These are phyloP conservation scores for Laothoe populi DNA, from an alignment of 2,888 invertebrate genomes.

Conservation along the genomic window DNA sequence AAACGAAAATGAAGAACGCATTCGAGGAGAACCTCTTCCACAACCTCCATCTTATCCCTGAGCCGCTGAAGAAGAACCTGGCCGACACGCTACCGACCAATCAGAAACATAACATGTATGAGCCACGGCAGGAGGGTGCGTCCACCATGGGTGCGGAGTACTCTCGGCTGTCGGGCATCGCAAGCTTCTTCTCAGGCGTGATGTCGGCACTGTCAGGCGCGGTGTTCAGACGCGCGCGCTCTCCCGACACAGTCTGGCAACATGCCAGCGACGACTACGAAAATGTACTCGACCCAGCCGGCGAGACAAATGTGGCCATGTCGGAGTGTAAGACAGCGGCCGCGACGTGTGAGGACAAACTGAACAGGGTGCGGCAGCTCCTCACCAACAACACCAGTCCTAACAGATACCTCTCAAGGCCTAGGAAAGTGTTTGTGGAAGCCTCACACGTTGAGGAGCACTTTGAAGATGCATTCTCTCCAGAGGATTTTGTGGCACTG, in stretches of 20 bases:
- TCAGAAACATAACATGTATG: slow-evolving; percentile 31
- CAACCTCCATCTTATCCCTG: slow-evolving; percentile 64
- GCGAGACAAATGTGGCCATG: slow-evolving; percentile 56
- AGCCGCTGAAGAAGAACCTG: slow-evolving; percentile 71
- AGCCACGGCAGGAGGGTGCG: too few relatives aligned
- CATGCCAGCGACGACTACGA: slow-evolving; percentile 65
- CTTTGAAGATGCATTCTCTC: slow-evolving; percentile 70
- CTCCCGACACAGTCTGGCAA: slow-evolving; percentile 58
- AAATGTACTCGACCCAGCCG: slow-evolving; percentile 58
- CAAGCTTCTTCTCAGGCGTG: slow-evolving; percentile 66
- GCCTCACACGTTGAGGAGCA: slow-evolving; percentile 59
- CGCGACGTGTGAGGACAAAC: slow-evolving; percentile 66
- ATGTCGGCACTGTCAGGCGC: slow-evolving; percentile 64
- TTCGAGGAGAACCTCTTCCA: slow-evolving; percentile 60
- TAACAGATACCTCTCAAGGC: not conserved
- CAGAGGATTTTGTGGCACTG: slow-evolving; percentile 63
- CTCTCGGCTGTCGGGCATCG: slow-evolving; percentile 58
- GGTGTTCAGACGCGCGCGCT: slow-evolving; percentile 61
- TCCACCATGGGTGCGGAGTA: slow-evolving; percentile 40
- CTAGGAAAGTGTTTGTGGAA: slow-evolving; percentile 64
- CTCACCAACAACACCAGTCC: slow-evolving; percentile 33
- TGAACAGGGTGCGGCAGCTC: slow-evolving; percentile 61
- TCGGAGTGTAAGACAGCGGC: slow-evolving; percentile 58
- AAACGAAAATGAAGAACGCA: slow-evolving; percentile 56
- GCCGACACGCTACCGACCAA: slow-evolving; percentile 61